phyloP scores from a whole-genome alignment of 2,113 vertebrate genomes.

The Carassius auratus region DNA sequence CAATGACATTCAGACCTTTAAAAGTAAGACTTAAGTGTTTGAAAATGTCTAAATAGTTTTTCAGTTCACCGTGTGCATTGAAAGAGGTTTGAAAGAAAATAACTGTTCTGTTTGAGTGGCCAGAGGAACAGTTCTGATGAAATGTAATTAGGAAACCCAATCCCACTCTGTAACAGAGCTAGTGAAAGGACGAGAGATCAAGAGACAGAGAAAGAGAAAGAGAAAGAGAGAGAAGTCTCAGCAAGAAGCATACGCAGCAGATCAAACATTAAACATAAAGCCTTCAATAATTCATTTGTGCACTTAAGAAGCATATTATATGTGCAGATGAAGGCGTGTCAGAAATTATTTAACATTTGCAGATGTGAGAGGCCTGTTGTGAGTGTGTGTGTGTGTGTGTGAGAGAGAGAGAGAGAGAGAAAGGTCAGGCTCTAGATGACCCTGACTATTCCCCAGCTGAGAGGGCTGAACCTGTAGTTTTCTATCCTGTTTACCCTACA shows the following conservation, averaged over 20 bases:
- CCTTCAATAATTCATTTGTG: conserved; percentile 10
- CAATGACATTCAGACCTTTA: background rate
- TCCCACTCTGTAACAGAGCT: background rate
- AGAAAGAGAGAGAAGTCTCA: background rate
- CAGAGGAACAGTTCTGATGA: conserved; percentile 28
- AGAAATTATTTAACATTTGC: conserved; percentile 32
- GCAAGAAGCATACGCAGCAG: background rate
- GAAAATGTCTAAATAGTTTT: background rate
- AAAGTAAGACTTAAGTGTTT: background rate
- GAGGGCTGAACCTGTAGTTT: conserved; percentile 46
- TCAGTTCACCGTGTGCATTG: background rate
- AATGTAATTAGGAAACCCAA: conserved; percentile 41
- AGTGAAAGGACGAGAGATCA: background rate
- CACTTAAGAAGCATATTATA: conserved; percentile 32
- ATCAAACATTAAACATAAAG: background rate
- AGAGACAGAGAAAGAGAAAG: conserved; percentile 28
- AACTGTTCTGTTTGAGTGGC: background rate
- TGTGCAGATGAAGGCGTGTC: conserved; percentile 9
- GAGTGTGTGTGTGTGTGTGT: conserved; percentile 26
- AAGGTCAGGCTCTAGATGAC: background rate
- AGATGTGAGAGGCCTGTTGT: conserved; percentile 20
- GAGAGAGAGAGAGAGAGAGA: background rate
- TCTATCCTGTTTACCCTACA: conserved; percentile 59
- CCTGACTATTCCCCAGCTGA: conserved; percentile 43
- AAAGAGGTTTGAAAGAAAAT: background rate